These are phyloP conservation scores for Fratercula arctica DNA, from an alignment of 2,797 vertebrate genomes.

Conservation along the genomic window DNA sequence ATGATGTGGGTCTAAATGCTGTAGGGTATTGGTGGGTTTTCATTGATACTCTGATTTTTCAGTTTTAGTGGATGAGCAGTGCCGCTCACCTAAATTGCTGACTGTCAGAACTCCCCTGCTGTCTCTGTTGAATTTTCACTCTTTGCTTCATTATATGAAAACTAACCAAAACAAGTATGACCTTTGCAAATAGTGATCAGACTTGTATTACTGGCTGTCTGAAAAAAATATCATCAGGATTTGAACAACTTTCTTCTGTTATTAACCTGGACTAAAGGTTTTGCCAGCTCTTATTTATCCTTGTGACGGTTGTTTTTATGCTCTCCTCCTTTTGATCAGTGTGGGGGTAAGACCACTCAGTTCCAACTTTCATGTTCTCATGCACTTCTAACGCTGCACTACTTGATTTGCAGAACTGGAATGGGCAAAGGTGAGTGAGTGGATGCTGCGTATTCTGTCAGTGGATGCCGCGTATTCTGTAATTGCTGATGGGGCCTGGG, in stretches of 20 bases:
- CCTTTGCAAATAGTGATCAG: neutral
- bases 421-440: constrained; percentile 18
- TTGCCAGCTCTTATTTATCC: neutral
- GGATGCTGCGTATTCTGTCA: neutral
- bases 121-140: neutral
- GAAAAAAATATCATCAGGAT: neutral
- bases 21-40: neutral
- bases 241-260: neutral
- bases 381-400: neutral
- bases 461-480: neutral
- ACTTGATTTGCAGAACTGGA: constrained; percentile 16
- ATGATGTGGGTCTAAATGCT: neutral
- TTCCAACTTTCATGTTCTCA: constrained; percentile 1
- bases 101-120: neutral
- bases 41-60: neutral
- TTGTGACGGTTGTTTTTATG: neutral
- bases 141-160: neutral
- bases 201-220: neutral
- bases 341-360: neutral
- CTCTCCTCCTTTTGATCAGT: neutral
- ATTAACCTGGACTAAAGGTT: neutral
- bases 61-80: neutral
- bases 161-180: neutral
- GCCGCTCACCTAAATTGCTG: neutral
- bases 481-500: neutral